Evolutionary conservation across 2,113 vertebrate species (phyloP), one percentile per base, ranked within the genome.

Genomic region (Octodon degus): DNA sequence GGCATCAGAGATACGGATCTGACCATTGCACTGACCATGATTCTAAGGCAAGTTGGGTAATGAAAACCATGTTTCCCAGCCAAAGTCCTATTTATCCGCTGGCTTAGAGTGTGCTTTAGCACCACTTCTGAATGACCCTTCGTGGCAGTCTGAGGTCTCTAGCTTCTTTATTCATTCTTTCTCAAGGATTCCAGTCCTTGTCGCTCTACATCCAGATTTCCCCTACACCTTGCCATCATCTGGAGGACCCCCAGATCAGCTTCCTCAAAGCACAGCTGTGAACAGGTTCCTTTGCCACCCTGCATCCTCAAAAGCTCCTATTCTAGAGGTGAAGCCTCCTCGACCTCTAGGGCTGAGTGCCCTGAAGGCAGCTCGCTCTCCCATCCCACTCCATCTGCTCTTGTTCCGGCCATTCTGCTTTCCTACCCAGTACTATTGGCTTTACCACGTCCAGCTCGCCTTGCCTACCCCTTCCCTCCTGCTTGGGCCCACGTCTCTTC

Each of bases 381-480:
- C 22, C 16, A 20, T 10, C 30, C 27, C 16, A 3, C 7, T 20
- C 58, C 20, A 7, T 81, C 63, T 55, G 32, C 43, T 20, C 8
- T 11, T 22, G 5, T 34, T 20, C 16, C 27, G 37, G 37, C 62
- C 14, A 3, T 0, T 7, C 74, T 74, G 53, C 32, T 20, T 62
- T 53, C 30, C 83, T 0, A 6, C 34, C 8, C 12, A 4, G 37
- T 24, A n/a, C 68, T 24, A 55, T 32, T 43, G 40, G 68, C 65
- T 55, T 27, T 58, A 58, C 74, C 25, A 7, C 17, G 20, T 58
- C n/a, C 24, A n/a, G 7, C 27, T 9, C 25, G 65, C 47, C 34
- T 0, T 24, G 0, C 2, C 22, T 58, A 7, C 10, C 4, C 9
- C 2, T 5, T 4, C 47, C 17, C 63, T 30, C 25, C 19, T 68